Percentiles rank a stretch among this genome's conserved stretches.
Evolutionary conservation across 2,797 vertebrate genomes (phyloP).

Genomic region (Sebastes cheni): DNA sequence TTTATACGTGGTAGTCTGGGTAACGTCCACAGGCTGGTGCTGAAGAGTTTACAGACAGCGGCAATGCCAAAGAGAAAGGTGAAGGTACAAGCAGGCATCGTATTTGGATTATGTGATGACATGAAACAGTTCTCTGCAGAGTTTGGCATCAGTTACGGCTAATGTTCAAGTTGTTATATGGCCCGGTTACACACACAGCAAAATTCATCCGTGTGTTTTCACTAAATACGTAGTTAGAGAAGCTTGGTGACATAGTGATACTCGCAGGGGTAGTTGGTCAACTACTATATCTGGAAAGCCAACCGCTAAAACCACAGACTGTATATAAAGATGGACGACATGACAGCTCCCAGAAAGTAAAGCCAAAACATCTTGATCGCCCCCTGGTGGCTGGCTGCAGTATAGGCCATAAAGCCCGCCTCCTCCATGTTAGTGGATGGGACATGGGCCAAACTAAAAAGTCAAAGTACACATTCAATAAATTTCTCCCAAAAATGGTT

Average conservation of each 20-base stretch:
- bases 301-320: background rate
- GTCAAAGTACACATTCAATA: too few relatives aligned
- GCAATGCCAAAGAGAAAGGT: conserved; percentile 1
- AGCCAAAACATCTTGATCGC: too few relatives aligned
- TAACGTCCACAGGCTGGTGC: conserved; percentile 36
- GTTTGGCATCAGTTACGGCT: background rate
- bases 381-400: too few relatives aligned
- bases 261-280: background rate
- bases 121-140: background rate
- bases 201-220: background rate
- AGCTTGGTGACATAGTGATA: background rate
- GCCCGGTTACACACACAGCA: background rate
- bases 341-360: fast-evolving
- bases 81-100: background rate
- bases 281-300: background rate
- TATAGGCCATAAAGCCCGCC: too few relatives aligned
- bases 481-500: too few relatives aligned
- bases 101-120: conserved; percentile 9
- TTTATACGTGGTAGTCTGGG: conserved; percentile 28
- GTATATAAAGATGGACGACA: too few relatives aligned
- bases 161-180: background rate
- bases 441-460: too few relatives aligned
- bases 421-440: too few relatives aligned
- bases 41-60: conserved; percentile 1
- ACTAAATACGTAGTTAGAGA: background rate